phyloP scores from a whole-genome alignment of 2,888 invertebrate genomes.

The Cylindroiulus punctatus region DNA sequence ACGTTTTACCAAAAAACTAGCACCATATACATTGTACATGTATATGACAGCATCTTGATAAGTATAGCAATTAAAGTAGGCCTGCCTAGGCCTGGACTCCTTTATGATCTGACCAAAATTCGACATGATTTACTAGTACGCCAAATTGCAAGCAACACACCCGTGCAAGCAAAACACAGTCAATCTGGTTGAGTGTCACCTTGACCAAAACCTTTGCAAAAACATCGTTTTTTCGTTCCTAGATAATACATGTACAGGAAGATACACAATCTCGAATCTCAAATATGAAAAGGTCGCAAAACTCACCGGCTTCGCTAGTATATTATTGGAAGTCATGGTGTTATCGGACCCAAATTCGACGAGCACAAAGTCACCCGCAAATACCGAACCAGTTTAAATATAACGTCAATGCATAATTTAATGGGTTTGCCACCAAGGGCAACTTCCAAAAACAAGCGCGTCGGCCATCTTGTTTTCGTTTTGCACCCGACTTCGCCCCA shows the following conservation, averaged over 20 bases:
- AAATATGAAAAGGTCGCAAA: neutral
- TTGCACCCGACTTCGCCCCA: neutral
- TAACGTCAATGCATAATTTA: slow-evolving; percentile 10
- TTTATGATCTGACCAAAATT: neutral
- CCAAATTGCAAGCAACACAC: neutral
- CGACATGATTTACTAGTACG: neutral
- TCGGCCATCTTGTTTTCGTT: neutral
- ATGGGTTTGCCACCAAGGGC: neutral
- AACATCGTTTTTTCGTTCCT: neutral
- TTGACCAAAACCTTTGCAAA: slow-evolving; percentile 20
- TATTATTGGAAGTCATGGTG: neutral
- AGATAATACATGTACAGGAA: neutral
- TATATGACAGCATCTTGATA: too few species aligned
- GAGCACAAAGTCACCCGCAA: neutral
- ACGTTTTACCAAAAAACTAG: too few species aligned
- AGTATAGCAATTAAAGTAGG: too few species aligned
- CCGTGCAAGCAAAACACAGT: neutral
- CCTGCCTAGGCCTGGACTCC: neutral
- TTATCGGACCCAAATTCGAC: neutral
- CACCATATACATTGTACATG: too few species aligned
- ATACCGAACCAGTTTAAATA: neutral
- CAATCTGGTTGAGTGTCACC: neutral
- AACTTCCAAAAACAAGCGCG: neutral
- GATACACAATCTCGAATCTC: neutral
- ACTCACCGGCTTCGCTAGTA: slow-evolving; percentile 2